A percentile compares a stretch with the other conserved stretches of the same genome.
These are phyloP conservation scores for Bambusicola thoracicus DNA, from an alignment of 2,113 vertebrate species.

Conservation along the genomic window DNA sequence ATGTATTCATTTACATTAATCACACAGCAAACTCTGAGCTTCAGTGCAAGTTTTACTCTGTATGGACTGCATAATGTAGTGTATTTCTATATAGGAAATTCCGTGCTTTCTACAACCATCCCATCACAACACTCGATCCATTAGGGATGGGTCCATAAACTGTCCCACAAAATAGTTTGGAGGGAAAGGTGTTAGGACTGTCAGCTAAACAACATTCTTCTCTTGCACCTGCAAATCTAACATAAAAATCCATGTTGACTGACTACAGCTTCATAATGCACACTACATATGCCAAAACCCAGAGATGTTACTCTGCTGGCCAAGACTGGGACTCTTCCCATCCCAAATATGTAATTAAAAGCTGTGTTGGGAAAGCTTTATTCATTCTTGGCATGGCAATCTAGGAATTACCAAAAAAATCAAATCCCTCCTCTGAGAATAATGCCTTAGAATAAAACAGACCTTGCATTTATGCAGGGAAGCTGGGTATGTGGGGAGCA, in stretches of 20 bases:
- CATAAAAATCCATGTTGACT: accelerated
- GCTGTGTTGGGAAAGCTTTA: not conserved
- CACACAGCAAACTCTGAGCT: not conserved
- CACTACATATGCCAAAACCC: accelerated
- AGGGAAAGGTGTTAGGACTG: not conserved
- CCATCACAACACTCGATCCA: not conserved
- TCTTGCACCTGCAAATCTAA: not conserved
- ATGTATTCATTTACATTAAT: not conserved
- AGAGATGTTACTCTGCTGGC: not conserved
- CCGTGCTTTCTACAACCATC: not conserved
- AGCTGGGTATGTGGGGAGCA: not conserved
- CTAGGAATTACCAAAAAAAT: not conserved
- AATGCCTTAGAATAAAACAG: not conserved
- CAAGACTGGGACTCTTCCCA: not conserved
- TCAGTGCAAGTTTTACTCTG: not conserved
- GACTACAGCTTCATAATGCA: not conserved
- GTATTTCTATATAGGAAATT: not conserved
- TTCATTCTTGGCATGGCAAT: not conserved
- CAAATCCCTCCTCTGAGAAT: not conserved
- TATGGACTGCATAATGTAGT: not conserved
- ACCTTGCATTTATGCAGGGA: not conserved
- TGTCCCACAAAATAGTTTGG: not conserved
- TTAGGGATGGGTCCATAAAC: accelerated
- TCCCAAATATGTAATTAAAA: not conserved
- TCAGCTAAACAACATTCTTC: not conserved